These are phyloP conservation scores for Anarhynchus alexandrinus DNA, from an alignment of 2,113 vertebrate genomes.

Conservation along the genomic window DNA sequence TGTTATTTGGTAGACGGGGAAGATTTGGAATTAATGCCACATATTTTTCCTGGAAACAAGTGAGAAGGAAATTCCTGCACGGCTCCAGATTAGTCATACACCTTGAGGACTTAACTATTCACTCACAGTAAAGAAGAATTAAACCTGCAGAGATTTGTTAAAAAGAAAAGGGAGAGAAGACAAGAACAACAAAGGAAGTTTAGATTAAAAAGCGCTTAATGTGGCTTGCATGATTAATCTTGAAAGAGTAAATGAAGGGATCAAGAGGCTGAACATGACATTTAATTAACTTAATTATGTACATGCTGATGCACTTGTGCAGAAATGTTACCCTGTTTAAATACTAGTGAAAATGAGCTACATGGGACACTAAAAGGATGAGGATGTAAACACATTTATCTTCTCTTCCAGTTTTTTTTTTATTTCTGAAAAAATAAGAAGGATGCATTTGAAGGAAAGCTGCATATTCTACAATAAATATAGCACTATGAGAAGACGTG, in stretches of 20 bases:
- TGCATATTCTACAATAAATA: too few relatives aligned
- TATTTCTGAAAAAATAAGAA: not conserved
- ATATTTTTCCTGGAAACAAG: not conserved
- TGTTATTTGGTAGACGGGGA: not conserved
- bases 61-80: not conserved
- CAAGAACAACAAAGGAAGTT: not conserved
- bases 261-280: constrained; percentile 7
- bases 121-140: not conserved
- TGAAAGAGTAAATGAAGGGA: constrained; percentile 2
- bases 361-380: not conserved
- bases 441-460: not conserved
- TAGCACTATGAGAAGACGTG: not conserved
- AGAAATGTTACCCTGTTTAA: not conserved
- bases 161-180: not conserved
- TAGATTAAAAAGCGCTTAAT: not conserved
- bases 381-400: not conserved
- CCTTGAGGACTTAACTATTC: not conserved
- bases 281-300: constrained; percentile 32
- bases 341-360: not conserved
- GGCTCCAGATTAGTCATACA: not conserved
- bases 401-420: not conserved
- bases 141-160: not conserved
- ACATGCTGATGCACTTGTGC: not conserved
- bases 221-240: not conserved
- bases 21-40: not conserved